A percentile compares a stretch with the other conserved stretches of the same genome.
These are phyloP conservation scores for Heliconius melpomene DNA, from an alignment of 1,140 invertebrate genomes.

Conservation along the genomic window DNA sequence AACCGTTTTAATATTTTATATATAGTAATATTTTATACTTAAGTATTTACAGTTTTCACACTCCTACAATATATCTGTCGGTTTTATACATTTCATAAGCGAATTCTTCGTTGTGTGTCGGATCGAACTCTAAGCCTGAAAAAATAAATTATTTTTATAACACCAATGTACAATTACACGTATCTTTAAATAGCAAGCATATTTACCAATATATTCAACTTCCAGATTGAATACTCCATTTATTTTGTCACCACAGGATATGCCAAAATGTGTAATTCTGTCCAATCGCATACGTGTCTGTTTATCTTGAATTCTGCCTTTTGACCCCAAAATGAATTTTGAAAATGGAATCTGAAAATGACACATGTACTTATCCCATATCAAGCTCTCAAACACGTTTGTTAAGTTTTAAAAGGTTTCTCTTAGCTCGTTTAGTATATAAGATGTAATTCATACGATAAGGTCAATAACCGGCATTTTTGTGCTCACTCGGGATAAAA, in stretches of 20 bases:
- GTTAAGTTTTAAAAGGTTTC: too few species aligned
- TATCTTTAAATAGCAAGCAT: not conserved
- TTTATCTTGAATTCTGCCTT: conserved; percentile 93
- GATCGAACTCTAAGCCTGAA: conserved; percentile 87
- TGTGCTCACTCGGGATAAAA: too few species aligned
- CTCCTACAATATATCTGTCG: conserved; percentile 84
- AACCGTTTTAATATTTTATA: not conserved
- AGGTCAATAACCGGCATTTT: too few species aligned
- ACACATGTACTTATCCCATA: too few species aligned
- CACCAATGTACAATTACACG: not conserved
- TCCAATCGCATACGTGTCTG: conserved; percentile 84
- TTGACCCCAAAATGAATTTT: conserved; percentile 92
- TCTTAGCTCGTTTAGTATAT: too few species aligned
- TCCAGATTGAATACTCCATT: conserved; percentile 94
- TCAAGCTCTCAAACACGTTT: too few species aligned
- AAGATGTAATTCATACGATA: too few species aligned
- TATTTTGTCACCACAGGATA: conserved; percentile 89
- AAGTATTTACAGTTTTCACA: conserved; percentile 49
- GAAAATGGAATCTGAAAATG: conserved; percentile 94
- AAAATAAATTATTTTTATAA: conserved; percentile 30
- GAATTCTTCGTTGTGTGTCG: conserved; percentile 88
- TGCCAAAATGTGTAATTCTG: conserved; percentile 88
- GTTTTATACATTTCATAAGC: conserved; percentile 95
- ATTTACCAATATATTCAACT: conserved; percentile 93
- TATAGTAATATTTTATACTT: too few species aligned